Evolutionary conservation across 2,888 invertebrate species (phyloP), one percentile per base, ranked within the genome.

Genomic region (Epinotia bilunana): DNA sequence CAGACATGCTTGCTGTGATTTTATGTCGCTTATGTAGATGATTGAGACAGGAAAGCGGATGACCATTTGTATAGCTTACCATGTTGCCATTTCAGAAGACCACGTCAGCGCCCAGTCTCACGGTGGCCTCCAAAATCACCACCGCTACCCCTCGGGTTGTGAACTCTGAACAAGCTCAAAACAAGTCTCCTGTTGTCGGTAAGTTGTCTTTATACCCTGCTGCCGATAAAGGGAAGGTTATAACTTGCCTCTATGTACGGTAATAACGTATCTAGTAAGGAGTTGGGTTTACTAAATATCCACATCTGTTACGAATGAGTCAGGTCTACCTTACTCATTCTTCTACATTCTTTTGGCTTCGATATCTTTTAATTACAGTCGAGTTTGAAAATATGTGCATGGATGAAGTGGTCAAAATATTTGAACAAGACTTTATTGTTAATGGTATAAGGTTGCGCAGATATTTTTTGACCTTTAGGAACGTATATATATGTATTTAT

Each of bases 181-280:
- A 60, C 28, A 60, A 86, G 75, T 73, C 87, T 0, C 90, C 92
- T 67, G 88, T 92, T 58, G 91, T 92, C 76, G 89, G 92, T 92
- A 76, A 63, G 69, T 63, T 57, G 5, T 1, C 13, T 57, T 55
- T 53, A 39, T 11, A 28, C 20, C 18, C 57, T n/a, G 53, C n/a
- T 16, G n/a, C n/a, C 53, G n/a, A n/a, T n/a, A n/a, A 53, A 53
- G 6, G n/a, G 53, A 53, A 53, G 53, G n/a, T 53, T 53, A 53
- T n/a, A 7, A 53, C n/a, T n/a, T 53, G 53, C 7, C 9, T 39
- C 39, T 39, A 39, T 39, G 9, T 33, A 33, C 33, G 33, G 33
- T 7, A 33, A 7, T 33, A 28, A 28, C 20, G 20, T 6, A 33
- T 33, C 33, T 33, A 33, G 33, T 33, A 33, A 7, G 7, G 33